phyloP scores from a whole-genome alignment of 2,113 vertebrate species.

The Neotoma lepida region DNA sequence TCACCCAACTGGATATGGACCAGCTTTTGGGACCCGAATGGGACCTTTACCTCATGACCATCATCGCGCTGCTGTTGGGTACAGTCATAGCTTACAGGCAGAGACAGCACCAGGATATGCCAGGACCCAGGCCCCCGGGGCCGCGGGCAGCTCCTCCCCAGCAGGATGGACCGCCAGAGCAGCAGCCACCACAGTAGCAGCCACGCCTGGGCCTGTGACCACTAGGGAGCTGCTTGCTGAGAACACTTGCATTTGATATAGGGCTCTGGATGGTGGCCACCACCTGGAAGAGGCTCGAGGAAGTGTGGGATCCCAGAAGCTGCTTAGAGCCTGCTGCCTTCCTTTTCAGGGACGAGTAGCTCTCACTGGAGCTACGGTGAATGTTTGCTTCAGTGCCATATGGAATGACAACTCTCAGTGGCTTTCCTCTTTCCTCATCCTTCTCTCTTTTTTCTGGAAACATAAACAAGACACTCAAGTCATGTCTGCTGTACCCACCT shows the following conservation, averaged over 20 bases:
- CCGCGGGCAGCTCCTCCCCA: slow-evolving; percentile 81
- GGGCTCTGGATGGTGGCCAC: slow-evolving; percentile 77
- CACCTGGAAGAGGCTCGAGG: slow-evolving; percentile 81
- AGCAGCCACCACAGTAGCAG: slow-evolving; percentile 83
- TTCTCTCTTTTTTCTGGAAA: slow-evolving; percentile 70
- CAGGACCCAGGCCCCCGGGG: slow-evolving; percentile 79
- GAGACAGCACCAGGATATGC: slow-evolving; percentile 93
- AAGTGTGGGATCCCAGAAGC: slow-evolving; percentile 82
- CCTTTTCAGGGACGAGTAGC: slow-evolving; percentile 88
- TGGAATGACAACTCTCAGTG: slow-evolving; percentile 84
- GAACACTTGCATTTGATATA: slow-evolving; percentile 77
- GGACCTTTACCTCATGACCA: slow-evolving; percentile 99
- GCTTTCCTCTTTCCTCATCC: slow-evolving; percentile 75
- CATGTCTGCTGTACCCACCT: slow-evolving; percentile 81
- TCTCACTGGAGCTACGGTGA: slow-evolving; percentile 84
- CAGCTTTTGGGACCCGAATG: slow-evolving; percentile 97
- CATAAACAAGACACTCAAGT: slow-evolving; percentile 81
- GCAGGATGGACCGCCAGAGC: slow-evolving; percentile 85
- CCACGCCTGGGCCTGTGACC: slow-evolving; percentile 72
- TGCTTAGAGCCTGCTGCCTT: slow-evolving; percentile 87
- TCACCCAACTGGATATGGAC: slow-evolving; percentile 95
- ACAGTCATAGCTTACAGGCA: slow-evolving; percentile 98
- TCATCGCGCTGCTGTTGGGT: slow-evolving; percentile 95
- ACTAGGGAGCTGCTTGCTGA: slow-evolving; percentile 70
- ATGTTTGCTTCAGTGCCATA: slow-evolving; percentile 87